These are phyloP conservation scores for Cetonia aurata DNA, from an alignment of 2,888 invertebrate species.

Conservation along the genomic window DNA sequence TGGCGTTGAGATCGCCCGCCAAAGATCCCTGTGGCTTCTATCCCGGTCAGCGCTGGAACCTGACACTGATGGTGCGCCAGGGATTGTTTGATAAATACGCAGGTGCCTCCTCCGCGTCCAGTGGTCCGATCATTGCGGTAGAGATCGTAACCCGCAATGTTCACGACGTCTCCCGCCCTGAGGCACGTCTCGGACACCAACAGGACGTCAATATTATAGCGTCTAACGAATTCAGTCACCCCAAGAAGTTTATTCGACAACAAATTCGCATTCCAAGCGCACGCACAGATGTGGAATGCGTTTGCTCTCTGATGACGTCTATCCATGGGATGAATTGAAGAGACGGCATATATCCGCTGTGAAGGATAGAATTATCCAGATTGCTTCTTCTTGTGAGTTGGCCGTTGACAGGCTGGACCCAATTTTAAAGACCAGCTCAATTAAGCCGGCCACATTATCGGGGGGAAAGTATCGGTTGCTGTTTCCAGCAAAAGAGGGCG, in stretches of 20 bases:
- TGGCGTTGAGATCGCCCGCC: constrained; percentile 37
- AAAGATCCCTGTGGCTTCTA: neutral
- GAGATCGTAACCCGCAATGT: neutral
- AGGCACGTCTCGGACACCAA: neutral
- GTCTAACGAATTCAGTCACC: neutral
- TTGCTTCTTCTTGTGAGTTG: too few relatives aligned
- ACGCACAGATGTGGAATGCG: too few relatives aligned
- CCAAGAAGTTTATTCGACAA: neutral
- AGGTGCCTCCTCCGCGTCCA: neutral
- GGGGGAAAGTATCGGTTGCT: too few relatives aligned
- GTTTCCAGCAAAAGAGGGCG: too few relatives aligned
- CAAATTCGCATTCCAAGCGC: neutral
- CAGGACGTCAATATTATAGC: neutral
- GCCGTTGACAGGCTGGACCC: too few relatives aligned
- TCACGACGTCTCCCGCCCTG: neutral
- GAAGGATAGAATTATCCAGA: too few relatives aligned
- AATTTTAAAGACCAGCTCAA: too few relatives aligned
- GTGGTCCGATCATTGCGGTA: neutral
- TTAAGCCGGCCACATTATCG: too few relatives aligned
- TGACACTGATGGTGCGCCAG: neutral
- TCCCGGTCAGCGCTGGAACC: neutral
- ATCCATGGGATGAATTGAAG: too few relatives aligned
- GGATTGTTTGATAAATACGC: neutral
- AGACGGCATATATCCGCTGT: too few relatives aligned
- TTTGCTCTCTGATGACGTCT: too few relatives aligned